Percentiles rank a stretch among this genome's conserved stretches.
These are phyloP conservation scores for Erythrocercus mccallii DNA, from an alignment of 2,113 vertebrate species.

Conservation along the genomic window DNA sequence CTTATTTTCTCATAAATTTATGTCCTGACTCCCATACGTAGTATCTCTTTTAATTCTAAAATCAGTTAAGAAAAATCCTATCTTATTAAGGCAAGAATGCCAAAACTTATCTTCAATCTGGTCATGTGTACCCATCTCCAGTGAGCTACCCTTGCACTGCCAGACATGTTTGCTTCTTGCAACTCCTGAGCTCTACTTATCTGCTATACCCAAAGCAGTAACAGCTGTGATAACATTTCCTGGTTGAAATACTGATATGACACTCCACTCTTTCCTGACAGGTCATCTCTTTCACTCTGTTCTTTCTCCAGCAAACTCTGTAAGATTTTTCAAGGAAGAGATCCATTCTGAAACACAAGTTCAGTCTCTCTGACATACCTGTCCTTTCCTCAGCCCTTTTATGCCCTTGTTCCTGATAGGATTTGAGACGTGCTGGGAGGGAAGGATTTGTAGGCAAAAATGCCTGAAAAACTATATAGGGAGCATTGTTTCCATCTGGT, in stretches of 20 bases:
- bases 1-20: neutral
- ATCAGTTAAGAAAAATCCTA: neutral
- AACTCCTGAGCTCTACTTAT: neutral
- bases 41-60: neutral
- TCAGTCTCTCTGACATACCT: neutral
- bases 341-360: neutral
- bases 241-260: neutral
- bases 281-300: neutral
- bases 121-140: neutral
- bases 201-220: neutral
- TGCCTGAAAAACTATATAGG: conserved; percentile 4
- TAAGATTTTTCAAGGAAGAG: neutral
- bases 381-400: neutral
- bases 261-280: neutral
- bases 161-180: neutral
- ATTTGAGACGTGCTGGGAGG: neutral
- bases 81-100: neutral
- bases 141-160: neutral
- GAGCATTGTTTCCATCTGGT: conserved; percentile 46
- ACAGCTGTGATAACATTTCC: neutral
- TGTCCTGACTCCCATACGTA: neutral
- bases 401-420: neutral
- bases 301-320: neutral
- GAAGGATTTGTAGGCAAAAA: conserved; percentile 19
- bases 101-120: neutral